These are phyloP conservation scores for Yponomeuta plumbellus DNA, from an alignment of 2,888 invertebrate genomes.

Conservation along the genomic window DNA sequence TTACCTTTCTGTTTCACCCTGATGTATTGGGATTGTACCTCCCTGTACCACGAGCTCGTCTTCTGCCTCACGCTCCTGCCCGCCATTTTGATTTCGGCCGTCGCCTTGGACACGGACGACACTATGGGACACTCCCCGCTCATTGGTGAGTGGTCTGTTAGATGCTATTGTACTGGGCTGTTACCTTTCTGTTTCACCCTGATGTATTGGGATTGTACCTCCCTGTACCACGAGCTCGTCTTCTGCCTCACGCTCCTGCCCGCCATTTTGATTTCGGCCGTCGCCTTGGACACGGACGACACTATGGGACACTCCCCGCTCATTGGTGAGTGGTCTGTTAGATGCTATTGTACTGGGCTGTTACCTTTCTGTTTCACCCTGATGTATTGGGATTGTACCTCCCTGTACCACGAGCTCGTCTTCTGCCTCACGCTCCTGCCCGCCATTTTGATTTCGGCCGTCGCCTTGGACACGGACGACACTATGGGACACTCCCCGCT, in stretches of 20 bases:
- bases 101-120: constrained; percentile 35
- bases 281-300: constrained; percentile 23
- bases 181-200: neutral
- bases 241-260: too few relatives aligned
- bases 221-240: too few relatives aligned
- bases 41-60: constrained; percentile 60
- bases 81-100: constrained; percentile 30
- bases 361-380: neutral
- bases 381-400: too few relatives aligned
- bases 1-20: neutral
- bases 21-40: too few relatives aligned
- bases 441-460: too few relatives aligned
- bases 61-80: constrained; percentile 34
- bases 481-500: constrained; percentile 26
- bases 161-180: too few relatives aligned
- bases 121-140: constrained; percentile 26
- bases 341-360: too few relatives aligned
- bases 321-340: constrained; percentile 34
- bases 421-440: too few relatives aligned
- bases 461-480: constrained; percentile 23
- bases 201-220: too few relatives aligned
- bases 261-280: too few relatives aligned
- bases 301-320: constrained; percentile 26
- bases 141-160: constrained; percentile 34
- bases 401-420: too few relatives aligned